phyloP scores from a whole-genome alignment of 2,113 vertebrate species.

The Rhodinocichla rosea region DNA sequence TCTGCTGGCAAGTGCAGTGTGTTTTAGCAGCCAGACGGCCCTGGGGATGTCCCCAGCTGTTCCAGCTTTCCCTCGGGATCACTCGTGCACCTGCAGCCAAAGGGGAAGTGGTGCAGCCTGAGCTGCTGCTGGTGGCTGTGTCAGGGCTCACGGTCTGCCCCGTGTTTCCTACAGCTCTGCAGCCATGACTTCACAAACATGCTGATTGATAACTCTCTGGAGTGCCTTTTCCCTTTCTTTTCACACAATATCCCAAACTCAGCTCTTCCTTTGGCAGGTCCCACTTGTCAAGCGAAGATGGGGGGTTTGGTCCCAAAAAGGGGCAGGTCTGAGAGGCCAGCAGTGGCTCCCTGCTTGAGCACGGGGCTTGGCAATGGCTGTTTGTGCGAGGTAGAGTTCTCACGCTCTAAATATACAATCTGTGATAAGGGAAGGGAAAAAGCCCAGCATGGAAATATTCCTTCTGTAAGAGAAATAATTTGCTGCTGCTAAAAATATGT shows the following conservation, averaged over 20 bases:
- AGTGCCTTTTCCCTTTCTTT: background rate
- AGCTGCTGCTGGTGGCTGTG: background rate
- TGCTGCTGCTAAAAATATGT: constrained; percentile 65
- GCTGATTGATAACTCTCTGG: background rate
- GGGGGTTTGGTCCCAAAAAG: background rate
- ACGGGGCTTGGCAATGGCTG: constrained; percentile 13
- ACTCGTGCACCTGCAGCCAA: background rate
- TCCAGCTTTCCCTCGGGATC: background rate
- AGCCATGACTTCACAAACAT: rapidly evolving
- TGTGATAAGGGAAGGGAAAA: constrained; percentile 68
- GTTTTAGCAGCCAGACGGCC: constrained; percentile 22
- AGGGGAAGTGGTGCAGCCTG: background rate
- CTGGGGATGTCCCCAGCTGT: background rate
- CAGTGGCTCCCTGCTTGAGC: background rate
- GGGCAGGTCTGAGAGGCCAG: background rate
- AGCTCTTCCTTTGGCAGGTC: background rate
- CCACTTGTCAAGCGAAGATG: background rate
- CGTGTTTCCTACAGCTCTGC: background rate
- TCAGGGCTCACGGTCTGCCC: background rate
- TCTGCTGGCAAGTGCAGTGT: background rate
- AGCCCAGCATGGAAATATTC: constrained; percentile 67
- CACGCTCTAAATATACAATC: constrained; percentile 72
- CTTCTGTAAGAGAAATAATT: constrained; percentile 63
- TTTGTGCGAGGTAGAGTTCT: constrained; percentile 60
- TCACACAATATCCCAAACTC: background rate